Evolutionary conservation across 2,888 invertebrate species (phyloP), one percentile per base, ranked within the genome.

Genomic region (Andrena camellia): DNA sequence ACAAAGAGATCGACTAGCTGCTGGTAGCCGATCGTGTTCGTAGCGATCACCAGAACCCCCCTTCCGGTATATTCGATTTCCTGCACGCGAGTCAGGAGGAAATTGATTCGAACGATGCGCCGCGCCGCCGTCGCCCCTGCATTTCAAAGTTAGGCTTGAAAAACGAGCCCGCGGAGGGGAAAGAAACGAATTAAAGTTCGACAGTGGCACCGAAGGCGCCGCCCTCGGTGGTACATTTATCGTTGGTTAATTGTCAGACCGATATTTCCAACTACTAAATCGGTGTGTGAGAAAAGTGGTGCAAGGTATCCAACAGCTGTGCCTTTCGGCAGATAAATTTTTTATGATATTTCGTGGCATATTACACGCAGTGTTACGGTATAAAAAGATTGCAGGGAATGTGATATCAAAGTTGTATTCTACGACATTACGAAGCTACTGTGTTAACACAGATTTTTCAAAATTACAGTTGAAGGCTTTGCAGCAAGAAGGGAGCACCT

Each of bases 31-130:
- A 78, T 84, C 78, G 73, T 78, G 62, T 67, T 79, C 79, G 74
- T 67, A 72, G 73, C 78, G 85, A 81, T 85, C 78, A 71, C 80
- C 76, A 68, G 70, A 59, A n/a, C 78, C 42, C 74, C 83, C 78
- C 87, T 86, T 85, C 84, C 85, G 85, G 87, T 88, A 86, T 83
- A 88, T 89, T 89, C 86, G 85, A 91, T 91, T 89, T 90, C 88
- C 89, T 87, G 89, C 82, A 86, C 81, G 78, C 80, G 85, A 87
- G 84, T 84, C 75, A 64, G 68, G 74, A 88, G 87, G 89, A 90
- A 90, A 88, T 89, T 86, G 88, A 90, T 87, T 87, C 86, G 86
- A 82, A 83, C 82, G 82, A 82, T 57, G 73, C 64, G 66, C 75
- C 63, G 33, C 50, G 69, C 75, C 59, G 48, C 52, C 62, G 20